Base-by-base conservation (phyloP, 2,888 invertebrate species). In the Callosobruchus maculatus region DNA sequence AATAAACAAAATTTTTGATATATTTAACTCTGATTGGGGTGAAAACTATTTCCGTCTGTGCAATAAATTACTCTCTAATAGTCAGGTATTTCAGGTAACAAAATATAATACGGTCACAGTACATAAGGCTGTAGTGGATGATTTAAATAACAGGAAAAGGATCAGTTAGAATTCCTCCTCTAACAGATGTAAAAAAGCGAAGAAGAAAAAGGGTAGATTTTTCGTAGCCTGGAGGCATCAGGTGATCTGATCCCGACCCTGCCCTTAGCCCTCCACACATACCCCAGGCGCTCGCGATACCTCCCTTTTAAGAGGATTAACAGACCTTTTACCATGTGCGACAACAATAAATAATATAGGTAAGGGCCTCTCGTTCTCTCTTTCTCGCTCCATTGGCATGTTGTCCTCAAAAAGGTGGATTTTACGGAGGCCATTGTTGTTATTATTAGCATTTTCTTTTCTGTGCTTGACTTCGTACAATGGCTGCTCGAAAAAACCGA, bases 371-470 rank as follows among this genome's bases (percentile, higher is more conserved):
- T 49, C 30, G 30, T 30, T 9, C 49, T 49, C 3, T 49, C 49
- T 13, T 49, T 49, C 49, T 49, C 49, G 13, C 49, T 7, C 49
- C 13, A 18, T 18, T 1, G 49, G 9, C 1, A 7, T 49, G 49
- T 1, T 49, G 49, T 49, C 49, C 49, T 49, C 49, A 49, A 49
- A 49, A 49, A 49, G 49, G 49, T 49, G 75, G 77, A 77, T 78
- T 75, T 73, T 71, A 73, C 75, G 73, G 69, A 68, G 77, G 20
- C 1, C 21, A 22, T 68, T 75, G 78, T 77, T 77, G 77, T 77
- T 78, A 76, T 76, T 77, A 78, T 77, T 77, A 78, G 77, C 77
- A 78, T 78, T 77, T 77, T 77, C 74, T 76, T 75, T 77, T 73
- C 75, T 3, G 73, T 72, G 22, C 77, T 78, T 78, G 78, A 78